phyloP scores from a whole-genome alignment of 2,797 vertebrate genomes.

The Cynodonichthys magdalenae region DNA sequence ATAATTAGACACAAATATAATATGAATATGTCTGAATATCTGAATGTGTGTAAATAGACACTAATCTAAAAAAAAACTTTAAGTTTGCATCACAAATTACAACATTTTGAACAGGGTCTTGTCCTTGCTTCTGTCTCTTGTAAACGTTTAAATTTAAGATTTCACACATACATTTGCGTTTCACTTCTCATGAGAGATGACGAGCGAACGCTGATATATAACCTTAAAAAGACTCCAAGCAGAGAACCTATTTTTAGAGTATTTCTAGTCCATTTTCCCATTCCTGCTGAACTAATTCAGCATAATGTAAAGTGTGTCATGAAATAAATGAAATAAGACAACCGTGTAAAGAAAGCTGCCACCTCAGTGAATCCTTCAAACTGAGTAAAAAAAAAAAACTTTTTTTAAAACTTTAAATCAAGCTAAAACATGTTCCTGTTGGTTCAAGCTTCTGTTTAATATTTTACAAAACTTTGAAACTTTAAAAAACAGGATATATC shows the following conservation, averaged over 20 bases:
- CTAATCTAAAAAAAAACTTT: too few relatives aligned
- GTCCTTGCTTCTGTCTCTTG: conserved; percentile 1
- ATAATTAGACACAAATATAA: too few relatives aligned
- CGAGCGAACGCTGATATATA: conserved; percentile 38
- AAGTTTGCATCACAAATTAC: background rate
- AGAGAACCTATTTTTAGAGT: conserved; percentile 78
- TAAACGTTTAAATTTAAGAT: conserved; percentile 12
- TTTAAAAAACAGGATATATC: too few relatives aligned
- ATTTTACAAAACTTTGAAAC: too few relatives aligned
- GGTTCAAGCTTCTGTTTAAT: background rate
- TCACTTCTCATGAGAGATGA: conserved; percentile 42
- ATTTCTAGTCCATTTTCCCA: conserved; percentile 22
- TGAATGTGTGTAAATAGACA: too few relatives aligned
- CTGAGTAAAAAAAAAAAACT: background rate
- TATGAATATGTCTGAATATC: too few relatives aligned
- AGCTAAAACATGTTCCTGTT: background rate
- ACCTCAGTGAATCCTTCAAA: background rate
- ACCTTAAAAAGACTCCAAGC: conserved; percentile 77
- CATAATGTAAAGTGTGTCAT: conserved; percentile 15
- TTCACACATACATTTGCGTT: background rate
- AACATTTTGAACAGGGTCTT: background rate
- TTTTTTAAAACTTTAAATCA: background rate
- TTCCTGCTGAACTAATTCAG: conserved; percentile 21
- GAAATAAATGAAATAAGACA: conserved; percentile 17
- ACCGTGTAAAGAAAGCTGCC: conserved; percentile 1